Base-by-base conservation (phyloP, 2,797 vertebrate species). In the Oryzias sinensis region DNA sequence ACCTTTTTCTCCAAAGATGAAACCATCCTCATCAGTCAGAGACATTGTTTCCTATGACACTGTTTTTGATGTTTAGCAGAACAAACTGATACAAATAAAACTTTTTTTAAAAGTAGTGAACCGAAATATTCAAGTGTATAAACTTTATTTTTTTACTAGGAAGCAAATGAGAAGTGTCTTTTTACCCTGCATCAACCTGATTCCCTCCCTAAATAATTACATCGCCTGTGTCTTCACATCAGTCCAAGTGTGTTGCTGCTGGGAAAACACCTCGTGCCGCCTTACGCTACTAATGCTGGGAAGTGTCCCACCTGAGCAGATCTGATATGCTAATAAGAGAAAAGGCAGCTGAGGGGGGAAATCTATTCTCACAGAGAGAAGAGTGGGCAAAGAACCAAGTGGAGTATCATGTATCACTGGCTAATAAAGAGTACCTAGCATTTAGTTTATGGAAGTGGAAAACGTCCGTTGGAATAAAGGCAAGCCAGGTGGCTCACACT, bases 401-500 rank as follows among this genome's bases (percentile, higher is more conserved):
- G 71, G 68, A 72, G 70, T 77, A 81, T 89, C 82, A 29, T 47
- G 56, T 87, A 62, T 88, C 87, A 55, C 56, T 18, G 56, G 68
- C 72, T 68, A 65, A 82, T 80, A 65, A 68, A 51, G 65, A 69
- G 58, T 52, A 72, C 65, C 75, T 59, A 60, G 62, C 43, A 44
- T 77, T 81, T 58, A 60, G 68, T 71, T 74, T 73, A 72, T 66
- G 46, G 78, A 74, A 82, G 78, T 75, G 76, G 67, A 80, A 76
- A 77, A 75, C 81, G 78, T 85, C 81, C 53, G 63, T 86, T 87
- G 81, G 74, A 72, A 62, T 50, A 33, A 43, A 80, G 65, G 85
- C 77, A 84, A 80, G 80, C 59, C 76, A 58, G 67, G 59, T 42
- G 24, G 59, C 67, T 56, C 20, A 13, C 44, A 71, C 74, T 62